Evolutionary conservation across 35 echinoderm and acorn worm species (phyloP), one percentile per base, ranked within the genome.

Genomic region (Strongylocentrotus purpuratus): DNA sequence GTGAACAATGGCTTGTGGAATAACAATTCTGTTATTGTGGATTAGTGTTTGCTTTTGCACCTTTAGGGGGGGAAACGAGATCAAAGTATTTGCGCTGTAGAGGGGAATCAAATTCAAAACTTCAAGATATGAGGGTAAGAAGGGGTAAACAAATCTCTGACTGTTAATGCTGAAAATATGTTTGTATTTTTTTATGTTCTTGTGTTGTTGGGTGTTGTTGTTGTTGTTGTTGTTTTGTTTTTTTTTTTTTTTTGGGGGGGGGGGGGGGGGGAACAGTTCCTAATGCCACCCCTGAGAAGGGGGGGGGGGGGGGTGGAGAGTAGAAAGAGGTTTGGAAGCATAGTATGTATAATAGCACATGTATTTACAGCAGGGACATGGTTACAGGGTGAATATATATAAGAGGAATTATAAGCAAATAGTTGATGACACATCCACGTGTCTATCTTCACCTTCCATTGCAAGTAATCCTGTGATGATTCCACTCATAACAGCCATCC

Each of bases 391-490:
- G 20, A 78, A 78, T 59, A 17, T n/a, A n/a, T 7, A 28, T 28
- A 4, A 78, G 28, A 78, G 65, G 22, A 28, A 70, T 50, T 10
- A 13, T 70, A 28, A 70, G 61, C 22, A 28, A 70, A 70, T 70
- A n/a, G 65, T n/a, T 78, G 0, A n/a, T 78, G 65, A 78, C 28
- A 18, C 65, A 78, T 78, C 65, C 22, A 78, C 28, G 7, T n/a
- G n/a, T 78, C 65, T 78, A 22, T 78, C 65, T 8, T 78, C 65
- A 78, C 65, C 65, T 78, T 78, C 65, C 65, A 78, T 78, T 18
- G 65, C 65, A 78, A 28, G 65, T 78, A 78, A 78, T 78, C 65
- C 65, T 78, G n/a, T n/a, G 65, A 78, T 78, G 65, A 78, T n/a
- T 28, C 7, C 65, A 28, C 22, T 7, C 65, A 28, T 78, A 22